Conservation (phyloP, 2,888 invertebrate species). For the Onthophagus sagittarius region DNA sequence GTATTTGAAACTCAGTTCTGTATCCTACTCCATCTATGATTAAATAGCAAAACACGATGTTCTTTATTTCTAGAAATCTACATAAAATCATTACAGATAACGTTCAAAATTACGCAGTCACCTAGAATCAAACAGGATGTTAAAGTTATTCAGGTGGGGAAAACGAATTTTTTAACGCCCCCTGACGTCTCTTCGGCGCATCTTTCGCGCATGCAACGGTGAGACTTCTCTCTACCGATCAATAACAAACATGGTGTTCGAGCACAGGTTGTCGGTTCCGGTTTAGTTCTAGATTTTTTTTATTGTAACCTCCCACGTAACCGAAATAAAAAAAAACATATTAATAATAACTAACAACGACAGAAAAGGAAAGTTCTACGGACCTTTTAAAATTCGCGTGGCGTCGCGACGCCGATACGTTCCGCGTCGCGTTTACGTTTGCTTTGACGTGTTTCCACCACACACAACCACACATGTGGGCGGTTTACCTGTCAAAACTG, state of each 20-base stretch:
- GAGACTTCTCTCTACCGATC: conserved; percentile 36
- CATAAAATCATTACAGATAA: neutral
- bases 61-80: too few species aligned
- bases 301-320: conserved; percentile 34
- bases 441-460: conserved; percentile 34
- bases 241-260: conserved; percentile 48
- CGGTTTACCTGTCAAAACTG: conserved; percentile 45
- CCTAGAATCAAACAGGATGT: neutral
- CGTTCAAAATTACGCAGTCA: neutral
- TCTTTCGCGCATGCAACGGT: conserved; percentile 22
- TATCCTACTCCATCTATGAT: too few species aligned
- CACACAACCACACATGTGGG: conserved; percentile 43
- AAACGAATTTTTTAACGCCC: neutral
- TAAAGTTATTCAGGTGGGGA: neutral
- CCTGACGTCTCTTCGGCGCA: conserved; percentile 1
- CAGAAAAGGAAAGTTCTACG: neutral
- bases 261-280: conserved; percentile 38
- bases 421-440: conserved; percentile 1
- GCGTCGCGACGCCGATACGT: conserved; percentile 11
- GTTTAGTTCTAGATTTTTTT: conserved; percentile 33
- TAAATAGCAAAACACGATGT: too few species aligned
- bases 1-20: too few species aligned
- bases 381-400: neutral
- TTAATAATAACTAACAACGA: neutral
- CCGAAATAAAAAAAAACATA: too few species aligned